phyloP scores from a whole-genome alignment of 2,113 vertebrate species.

The Phyllostomus discolor region DNA sequence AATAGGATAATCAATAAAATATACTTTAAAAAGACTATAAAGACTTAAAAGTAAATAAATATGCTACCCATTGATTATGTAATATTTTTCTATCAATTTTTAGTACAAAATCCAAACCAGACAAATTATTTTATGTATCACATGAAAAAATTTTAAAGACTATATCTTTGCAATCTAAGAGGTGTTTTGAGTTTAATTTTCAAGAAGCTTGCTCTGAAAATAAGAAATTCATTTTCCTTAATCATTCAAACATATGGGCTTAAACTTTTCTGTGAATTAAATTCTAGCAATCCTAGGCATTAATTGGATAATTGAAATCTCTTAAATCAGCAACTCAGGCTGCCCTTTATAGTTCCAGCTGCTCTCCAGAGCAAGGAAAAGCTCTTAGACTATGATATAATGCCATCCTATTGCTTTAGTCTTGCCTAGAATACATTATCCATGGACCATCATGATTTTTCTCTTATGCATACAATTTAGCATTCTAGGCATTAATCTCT shows the following conservation, averaged over 20 bases:
- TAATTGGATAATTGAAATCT: constrained; percentile 64
- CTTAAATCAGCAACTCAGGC: constrained; percentile 42
- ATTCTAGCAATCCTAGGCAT: constrained; percentile 60
- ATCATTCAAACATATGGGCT: constrained; percentile 51
- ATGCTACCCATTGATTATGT: background rate
- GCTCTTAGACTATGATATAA: constrained; percentile 22
- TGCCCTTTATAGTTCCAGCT: constrained; percentile 64
- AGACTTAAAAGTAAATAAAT: background rate
- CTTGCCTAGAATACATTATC: constrained; percentile 76
- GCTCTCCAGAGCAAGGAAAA: constrained; percentile 54
- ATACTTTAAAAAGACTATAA: background rate
- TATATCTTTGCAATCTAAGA: background rate
- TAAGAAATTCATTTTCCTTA: constrained; percentile 51
- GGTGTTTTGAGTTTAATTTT: background rate
- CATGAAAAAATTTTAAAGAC: background rate
- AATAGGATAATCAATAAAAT: too few species aligned
- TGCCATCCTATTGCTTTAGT: constrained; percentile 62
- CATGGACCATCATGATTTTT: constrained; percentile 47
- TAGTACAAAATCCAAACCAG: background rate
- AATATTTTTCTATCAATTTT: background rate
- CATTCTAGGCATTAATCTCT: constrained; percentile 71
- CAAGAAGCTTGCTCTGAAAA: background rate
- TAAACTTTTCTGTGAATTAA: constrained; percentile 34
- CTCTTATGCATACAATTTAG: constrained; percentile 52
- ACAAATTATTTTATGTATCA: background rate